Base-by-base conservation (phyloP, 2,113 vertebrate genomes). In the Cephalopholis sonnerati region DNA sequence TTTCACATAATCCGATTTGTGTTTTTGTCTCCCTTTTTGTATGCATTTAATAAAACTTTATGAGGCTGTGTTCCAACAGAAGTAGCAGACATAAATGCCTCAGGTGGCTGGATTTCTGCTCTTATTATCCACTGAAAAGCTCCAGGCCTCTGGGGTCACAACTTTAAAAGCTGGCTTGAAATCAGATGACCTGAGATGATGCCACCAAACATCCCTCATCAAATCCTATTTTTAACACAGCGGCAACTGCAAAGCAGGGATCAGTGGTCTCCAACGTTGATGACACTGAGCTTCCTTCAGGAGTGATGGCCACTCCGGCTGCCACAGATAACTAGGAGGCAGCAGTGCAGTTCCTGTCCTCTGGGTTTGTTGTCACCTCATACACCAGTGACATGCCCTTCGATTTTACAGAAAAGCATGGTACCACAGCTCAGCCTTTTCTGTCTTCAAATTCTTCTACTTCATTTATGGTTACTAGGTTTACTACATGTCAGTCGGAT, bases 201-300 rank as follows among this genome's bases (percentile, higher is more conserved):
- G 22, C 75, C 64, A 66, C 51, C 74, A 51, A 80, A 63, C 32
- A 57, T 46, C 69, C 58, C 75, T 75, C 74, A 74, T 82, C 79
- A 74, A 82, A 82, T 69, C 41, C 69, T 82, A 82, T 82, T 82
- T 68, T 68, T 57, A 74, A 77, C 58, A 54, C 76, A 25, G 32
- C 16, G 58, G 36, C 65, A 32, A 22, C 63, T 9, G 55, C 55
- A 64, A 48, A 74, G 79, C 50, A 55, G 72, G 67, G 70, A 79
- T 80, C 67, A 67, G 65, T 54, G 76, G 70, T 62, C 46, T 75
- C 53, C 32, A 29, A 66, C 77, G 29, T 5, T 68, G 69, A 77
- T 81, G 79, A 74, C 74, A 25, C 51, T 22, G 51, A 87, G 70
- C 75, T 46, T 72, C 55, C 54, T 62, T n/a, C 39, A 58, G 72